Evolutionary conservation across 2,113 vertebrate genomes (phyloP), one percentile per base, ranked within the genome.

Genomic region (Lamprologus speciosus): DNA sequence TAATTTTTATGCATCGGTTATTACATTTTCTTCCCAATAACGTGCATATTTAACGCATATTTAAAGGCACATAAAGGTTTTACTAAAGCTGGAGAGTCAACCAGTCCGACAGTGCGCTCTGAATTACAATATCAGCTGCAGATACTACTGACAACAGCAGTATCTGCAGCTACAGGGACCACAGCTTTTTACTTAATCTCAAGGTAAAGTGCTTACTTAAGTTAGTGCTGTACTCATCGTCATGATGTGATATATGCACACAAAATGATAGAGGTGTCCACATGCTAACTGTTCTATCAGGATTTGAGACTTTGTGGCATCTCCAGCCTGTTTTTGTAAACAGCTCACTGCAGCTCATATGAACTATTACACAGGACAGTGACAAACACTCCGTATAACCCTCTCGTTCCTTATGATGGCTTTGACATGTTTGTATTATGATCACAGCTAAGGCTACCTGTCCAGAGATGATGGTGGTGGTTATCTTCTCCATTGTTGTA

Each of bases 401-500:
- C 35, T 65, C 33, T 37, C 8, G 26, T 47, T 17, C 1, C 1
- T 75, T 47, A 17, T 28, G 23, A 17, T 19, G 3, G 70, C 21
- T 78, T 31, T 31, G 45, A 73, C 42, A 47, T 8, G 70, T 50
- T 28, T 65, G 17, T 4, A 50, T 28, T 3, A 4, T 19, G 42
- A 5, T 28, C 5, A 65, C 81, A 68, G 23, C 65, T 13, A 37
- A 70, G 6, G 50, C 16, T 92, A 99, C 98, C 97, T 99, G 97
- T 90, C 98, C 98, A 91, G 98, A 97, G 51, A 96, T 94, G 40
- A 97, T 96, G 85, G 97, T 97, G 79, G 97, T 97, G 91, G 97
- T 98, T 95, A 97, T 98, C 95, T 97, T 97, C 58, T 98, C 97
- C 95, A 96, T 97, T 82, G 97, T 96, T 75, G 93, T 94, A 4